Percentiles rank a stretch among this genome's conserved stretches.
Evolutionary conservation across 2,113 vertebrate species (phyloP).

Genomic region (Suncus etruscus): DNA sequence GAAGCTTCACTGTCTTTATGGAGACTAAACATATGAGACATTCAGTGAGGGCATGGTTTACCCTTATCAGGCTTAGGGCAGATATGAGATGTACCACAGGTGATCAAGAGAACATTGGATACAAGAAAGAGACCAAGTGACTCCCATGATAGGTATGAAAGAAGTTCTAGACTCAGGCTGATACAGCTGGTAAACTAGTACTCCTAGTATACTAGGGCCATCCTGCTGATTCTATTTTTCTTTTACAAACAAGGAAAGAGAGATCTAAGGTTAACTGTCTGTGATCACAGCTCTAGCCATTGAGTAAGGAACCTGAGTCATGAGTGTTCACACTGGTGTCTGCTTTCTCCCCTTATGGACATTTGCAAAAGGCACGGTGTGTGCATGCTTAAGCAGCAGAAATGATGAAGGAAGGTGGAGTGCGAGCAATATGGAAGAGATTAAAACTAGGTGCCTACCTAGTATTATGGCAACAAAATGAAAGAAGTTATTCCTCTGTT

Average conservation of each 20-base stretch:
- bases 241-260: background rate
- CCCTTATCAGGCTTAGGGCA: background rate
- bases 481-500: background rate
- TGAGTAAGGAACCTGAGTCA: background rate
- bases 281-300: accelerated
- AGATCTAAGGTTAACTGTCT: background rate
- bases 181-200: too few relatives aligned
- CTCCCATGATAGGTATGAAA: background rate
- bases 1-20: background rate
- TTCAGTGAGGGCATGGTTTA: accelerated
- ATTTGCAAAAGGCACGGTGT: background rate
- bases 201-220: too few relatives aligned
- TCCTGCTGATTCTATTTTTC: too few relatives aligned
- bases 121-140: too few relatives aligned
- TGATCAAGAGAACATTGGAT: too few relatives aligned
- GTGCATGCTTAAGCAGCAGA: background rate
- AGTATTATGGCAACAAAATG: too few relatives aligned
- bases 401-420: background rate
- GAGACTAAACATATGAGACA: background rate
- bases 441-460: background rate
- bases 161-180: too few relatives aligned
- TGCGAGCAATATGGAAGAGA: background rate
- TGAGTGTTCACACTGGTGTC: accelerated
- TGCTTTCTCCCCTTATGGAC: background rate
- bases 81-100: background rate